Evolutionary conservation across 1,140 invertebrate species (phyloP).

Genomic region (Danaus melanippus): DNA sequence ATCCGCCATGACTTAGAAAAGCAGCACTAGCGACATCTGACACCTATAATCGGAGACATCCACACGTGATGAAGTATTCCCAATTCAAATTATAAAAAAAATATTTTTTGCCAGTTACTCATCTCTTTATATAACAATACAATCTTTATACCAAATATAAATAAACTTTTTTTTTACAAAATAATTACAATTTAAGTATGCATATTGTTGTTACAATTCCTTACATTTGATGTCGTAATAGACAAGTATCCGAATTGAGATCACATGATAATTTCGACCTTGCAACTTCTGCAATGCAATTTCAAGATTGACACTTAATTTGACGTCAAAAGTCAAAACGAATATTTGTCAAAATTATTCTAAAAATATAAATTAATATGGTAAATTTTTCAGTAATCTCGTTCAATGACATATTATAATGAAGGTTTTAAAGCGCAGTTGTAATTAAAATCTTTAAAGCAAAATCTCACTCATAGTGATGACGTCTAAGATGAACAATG

Average conservation of each 20-base stretch:
- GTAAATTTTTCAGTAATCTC: constrained; percentile 4
- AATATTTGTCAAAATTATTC: too few species aligned
- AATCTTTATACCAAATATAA: not conserved
- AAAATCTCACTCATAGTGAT: constrained; percentile 38
- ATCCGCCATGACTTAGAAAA: constrained; percentile 66
- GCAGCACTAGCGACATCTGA: constrained; percentile 59
- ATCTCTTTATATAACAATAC: constrained; percentile 1
- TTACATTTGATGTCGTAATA: too few species aligned
- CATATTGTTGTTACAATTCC: too few species aligned
- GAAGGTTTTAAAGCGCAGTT: constrained; percentile 8
- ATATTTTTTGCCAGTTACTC: constrained; percentile 44
- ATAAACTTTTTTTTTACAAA: not conserved
- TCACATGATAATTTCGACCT: constrained; percentile 23
- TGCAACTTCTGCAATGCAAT: constrained; percentile 8
- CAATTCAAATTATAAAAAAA: constrained; percentile 46
- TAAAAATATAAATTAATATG: too few species aligned
- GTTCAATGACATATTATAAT: constrained; percentile 13
- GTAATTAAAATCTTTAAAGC: constrained; percentile 11
- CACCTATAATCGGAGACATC: constrained; percentile 27
- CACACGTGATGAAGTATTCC: constrained; percentile 66
- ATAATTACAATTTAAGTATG: too few species aligned
- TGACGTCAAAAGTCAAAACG: constrained; percentile 30
- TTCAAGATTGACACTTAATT: constrained; percentile 21
- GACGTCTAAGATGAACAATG: constrained; percentile 60
- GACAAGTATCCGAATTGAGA: constrained; percentile 14